phyloP scores from a whole-genome alignment of 2,888 invertebrate genomes.

The Heliconius aoede region DNA sequence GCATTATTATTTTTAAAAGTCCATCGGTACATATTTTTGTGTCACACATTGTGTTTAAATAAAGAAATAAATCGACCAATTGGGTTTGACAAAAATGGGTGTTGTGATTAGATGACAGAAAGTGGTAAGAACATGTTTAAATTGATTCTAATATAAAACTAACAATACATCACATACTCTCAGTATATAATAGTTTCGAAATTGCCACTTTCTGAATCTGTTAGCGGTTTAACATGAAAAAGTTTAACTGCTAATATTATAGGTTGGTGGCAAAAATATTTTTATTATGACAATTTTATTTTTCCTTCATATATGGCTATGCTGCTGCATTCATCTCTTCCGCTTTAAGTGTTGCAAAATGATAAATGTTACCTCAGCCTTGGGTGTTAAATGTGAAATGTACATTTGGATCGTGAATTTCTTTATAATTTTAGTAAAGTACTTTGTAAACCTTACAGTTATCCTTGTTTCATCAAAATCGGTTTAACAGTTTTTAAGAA shows the following conservation, averaged over 20 bases:
- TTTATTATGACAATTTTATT: slow-evolving; percentile 17
- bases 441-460: not conserved
- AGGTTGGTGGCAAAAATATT: slow-evolving; percentile 43
- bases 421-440: not conserved
- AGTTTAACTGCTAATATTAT: slow-evolving; percentile 32
- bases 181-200: not conserved
- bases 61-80: slow-evolving; percentile 39
- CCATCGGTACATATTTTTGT: not conserved
- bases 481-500: not conserved
- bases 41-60: not conserved
- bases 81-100: slow-evolving; percentile 49
- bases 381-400: slow-evolving; percentile 26
- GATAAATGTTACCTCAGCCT: slow-evolving; percentile 24
- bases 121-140: slow-evolving; percentile 47
- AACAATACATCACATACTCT: not conserved
- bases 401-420: not conserved
- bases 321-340: slow-evolving; percentile 35
- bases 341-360: slow-evolving; percentile 37
- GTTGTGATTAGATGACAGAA: slow-evolving; percentile 50
- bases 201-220: slow-evolving; percentile 42
- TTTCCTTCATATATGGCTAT: slow-evolving; percentile 28
- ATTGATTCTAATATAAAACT: not conserved
- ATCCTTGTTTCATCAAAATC: slow-evolving; percentile 23
- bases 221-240: slow-evolving; percentile 34
- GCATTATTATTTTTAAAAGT: not conserved